These are phyloP conservation scores for Limnodromus scolopaceus DNA, from an alignment of 2,797 vertebrate genomes.

Conservation along the genomic window DNA sequence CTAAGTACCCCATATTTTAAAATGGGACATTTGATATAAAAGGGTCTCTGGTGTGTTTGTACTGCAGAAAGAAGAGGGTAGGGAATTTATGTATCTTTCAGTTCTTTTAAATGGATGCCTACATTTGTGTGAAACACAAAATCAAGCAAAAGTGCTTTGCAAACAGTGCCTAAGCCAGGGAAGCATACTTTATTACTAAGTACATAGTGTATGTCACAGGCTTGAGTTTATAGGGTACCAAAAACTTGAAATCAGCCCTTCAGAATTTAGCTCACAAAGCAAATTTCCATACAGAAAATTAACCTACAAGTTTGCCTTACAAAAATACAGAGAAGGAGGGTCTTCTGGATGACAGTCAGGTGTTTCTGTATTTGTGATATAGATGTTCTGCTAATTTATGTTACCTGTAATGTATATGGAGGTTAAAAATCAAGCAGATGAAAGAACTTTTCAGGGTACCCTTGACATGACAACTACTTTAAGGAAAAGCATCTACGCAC, in stretches of 20 bases:
- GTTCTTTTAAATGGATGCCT: not conserved
- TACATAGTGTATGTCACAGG: not conserved
- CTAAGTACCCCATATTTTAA: not conserved
- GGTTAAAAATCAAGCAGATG: not conserved
- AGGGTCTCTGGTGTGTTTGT: not conserved
- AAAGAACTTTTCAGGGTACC: not conserved
- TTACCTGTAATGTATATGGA: not conserved
- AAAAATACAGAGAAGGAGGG: rapidly evolving
- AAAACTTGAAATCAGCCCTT: not conserved
- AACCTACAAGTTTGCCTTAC: not conserved
- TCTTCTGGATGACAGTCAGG: not conserved
- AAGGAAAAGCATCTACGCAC: not conserved
- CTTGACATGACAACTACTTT: not conserved
- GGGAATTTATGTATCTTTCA: not conserved
- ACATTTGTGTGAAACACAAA: not conserved
- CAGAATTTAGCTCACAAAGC: not conserved
- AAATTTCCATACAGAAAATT: not conserved
- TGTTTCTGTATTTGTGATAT: not conserved
- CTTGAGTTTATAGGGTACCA: not conserved
- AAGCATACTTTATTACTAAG: not conserved
- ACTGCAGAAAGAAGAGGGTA: not conserved
- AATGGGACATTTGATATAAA: not conserved
- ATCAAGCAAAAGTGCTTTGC: not conserved
- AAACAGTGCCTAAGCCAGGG: not conserved
- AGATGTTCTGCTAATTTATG: not conserved